Evolutionary conservation across 2,888 invertebrate species (phyloP).

Genomic region (Meiosimyza decipiens): DNA sequence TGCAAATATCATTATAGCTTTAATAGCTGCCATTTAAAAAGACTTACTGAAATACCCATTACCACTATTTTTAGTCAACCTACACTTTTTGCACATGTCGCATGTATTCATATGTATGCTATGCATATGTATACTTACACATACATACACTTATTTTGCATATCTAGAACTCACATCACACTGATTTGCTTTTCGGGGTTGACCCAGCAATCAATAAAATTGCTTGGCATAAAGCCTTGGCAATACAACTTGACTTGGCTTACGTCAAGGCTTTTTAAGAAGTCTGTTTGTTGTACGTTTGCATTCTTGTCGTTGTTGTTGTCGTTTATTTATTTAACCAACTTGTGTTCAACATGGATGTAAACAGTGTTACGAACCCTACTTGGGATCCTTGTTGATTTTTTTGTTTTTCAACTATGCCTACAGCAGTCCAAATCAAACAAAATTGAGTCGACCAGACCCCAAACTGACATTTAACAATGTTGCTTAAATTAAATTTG

Average conservation of each 20-base stretch:
- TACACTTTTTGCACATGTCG: too few relatives aligned
- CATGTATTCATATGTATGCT: too few relatives aligned
- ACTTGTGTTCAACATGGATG: conserved; percentile 3
- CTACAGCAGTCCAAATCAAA: neutral
- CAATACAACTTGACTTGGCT: neutral
- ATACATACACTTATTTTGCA: conserved; percentile 42
- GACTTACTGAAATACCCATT: too few relatives aligned
- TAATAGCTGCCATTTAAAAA: too few relatives aligned
- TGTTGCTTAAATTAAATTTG: conserved; percentile 11
- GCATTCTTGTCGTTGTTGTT: too few relatives aligned
- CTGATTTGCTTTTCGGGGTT: neutral
- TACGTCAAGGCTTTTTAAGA: neutral
- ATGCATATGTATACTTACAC: too few relatives aligned
- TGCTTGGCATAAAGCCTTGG: conserved; percentile 7
- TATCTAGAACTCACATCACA: neutral
- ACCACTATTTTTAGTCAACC: too few relatives aligned
- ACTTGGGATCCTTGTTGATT: neutral
- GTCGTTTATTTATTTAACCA: too few relatives aligned
- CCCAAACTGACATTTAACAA: neutral
- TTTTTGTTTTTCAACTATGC: neutral
- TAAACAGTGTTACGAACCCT: neutral
- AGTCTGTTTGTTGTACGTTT: too few relatives aligned
- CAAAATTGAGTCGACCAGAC: too few relatives aligned
- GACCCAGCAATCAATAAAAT: conserved; percentile 12
- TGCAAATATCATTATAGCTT: too few relatives aligned